These are phyloP conservation scores for Popillia japonica DNA, from an alignment of 1,140 invertebrate genomes.

Conservation along the genomic window DNA sequence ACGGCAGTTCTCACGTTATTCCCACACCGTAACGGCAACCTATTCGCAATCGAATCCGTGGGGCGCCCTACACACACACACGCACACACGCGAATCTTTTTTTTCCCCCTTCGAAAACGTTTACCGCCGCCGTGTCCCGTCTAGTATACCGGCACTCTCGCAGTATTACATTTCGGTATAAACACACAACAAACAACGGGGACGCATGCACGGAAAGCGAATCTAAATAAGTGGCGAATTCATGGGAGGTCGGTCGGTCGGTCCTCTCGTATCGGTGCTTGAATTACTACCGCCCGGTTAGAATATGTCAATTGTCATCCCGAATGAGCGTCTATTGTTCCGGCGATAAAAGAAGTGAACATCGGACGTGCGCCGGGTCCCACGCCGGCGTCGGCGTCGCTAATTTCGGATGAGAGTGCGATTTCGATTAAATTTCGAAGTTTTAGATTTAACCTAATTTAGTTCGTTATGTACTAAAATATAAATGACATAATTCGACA, in stretches of 20 bases:
- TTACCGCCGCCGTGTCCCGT: neutral
- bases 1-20: neutral
- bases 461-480: too few species aligned
- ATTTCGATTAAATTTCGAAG: too few species aligned
- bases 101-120: neutral
- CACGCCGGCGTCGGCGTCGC: too few species aligned
- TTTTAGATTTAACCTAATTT: too few species aligned
- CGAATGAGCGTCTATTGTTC: constrained; percentile 1
- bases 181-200: neutral
- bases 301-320: constrained; percentile 18
- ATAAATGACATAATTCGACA: too few species aligned
- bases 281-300: too few species aligned
- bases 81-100: too few species aligned
- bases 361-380: constrained; percentile 4
- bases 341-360: constrained; percentile 19
- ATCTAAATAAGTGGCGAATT: too few species aligned
- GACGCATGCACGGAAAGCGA: neutral
- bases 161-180: neutral
- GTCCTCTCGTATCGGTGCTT: neutral
- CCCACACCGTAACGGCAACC: neutral
- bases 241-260: neutral
- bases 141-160: neutral
- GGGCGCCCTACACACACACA: too few species aligned
- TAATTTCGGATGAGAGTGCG: too few species aligned
- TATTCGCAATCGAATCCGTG: too few species aligned